phyloP scores from a whole-genome alignment of 1,140 invertebrate genomes.

The Sitobion miscanthi region DNA sequence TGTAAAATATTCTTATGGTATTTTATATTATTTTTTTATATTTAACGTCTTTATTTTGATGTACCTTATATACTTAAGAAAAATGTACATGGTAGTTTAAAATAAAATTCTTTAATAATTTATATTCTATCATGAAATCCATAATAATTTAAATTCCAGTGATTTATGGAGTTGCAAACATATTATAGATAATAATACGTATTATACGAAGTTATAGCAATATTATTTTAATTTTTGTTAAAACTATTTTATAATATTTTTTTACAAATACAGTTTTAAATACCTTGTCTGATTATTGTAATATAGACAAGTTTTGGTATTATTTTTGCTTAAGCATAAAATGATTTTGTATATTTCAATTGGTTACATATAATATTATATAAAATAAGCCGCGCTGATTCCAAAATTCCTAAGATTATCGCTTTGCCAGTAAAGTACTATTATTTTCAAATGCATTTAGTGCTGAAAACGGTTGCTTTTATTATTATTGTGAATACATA shows the following conservation, averaged over 20 bases:
- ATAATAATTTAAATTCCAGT: neutral
- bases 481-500: constrained; percentile 45
- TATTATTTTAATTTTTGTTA: neutral
- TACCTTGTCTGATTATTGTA: neutral
- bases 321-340: neutral
- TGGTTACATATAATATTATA: neutral
- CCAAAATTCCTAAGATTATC: neutral
- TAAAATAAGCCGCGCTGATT: neutral
- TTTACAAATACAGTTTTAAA: neutral
- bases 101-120: neutral
- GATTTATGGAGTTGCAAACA: too few species aligned
- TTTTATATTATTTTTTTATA: neutral
- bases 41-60: neutral
- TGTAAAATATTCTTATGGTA: neutral
- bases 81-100: neutral
- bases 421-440: neutral
- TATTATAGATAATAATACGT: too few species aligned
- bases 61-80: neutral
- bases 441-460: constrained; percentile 4
- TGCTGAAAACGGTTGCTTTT: neutral
- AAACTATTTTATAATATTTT: neutral
- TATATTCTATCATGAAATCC: neutral
- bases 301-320: neutral
- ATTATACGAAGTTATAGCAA: too few species aligned
- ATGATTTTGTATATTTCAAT: neutral